Evolutionary conservation across 2,797 vertebrate species (phyloP), one percentile per base, ranked within the genome.

Genomic region (Hydrocynus forskahlii): DNA sequence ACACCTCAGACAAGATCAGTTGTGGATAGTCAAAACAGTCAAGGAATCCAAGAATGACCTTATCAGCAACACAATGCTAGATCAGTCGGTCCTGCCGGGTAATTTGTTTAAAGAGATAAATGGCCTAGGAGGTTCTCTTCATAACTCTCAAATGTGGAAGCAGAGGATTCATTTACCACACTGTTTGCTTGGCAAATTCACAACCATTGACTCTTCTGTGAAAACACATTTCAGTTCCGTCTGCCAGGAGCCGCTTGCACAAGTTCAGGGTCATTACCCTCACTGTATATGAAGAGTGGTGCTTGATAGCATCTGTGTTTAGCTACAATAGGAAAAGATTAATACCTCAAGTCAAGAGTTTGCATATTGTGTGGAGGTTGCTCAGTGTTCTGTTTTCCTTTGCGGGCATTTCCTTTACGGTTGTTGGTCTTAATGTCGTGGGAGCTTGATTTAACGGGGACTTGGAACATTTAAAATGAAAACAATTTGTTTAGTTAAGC

Each of bases 251-350:
- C 87, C 60, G 71, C 82, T 86, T 87, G 85, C 63, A 76, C 89
- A 68, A 73, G 90, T 89, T 92, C 88, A 89, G 92, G 91, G 90
- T 94, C 92, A 93, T 95, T 94, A 94, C 90, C 92, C 89, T 90
- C 88, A 63, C 91, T 85, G 89, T 87, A 88, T 89, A 89, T 87
- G 92, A 93, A 91, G 92, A 95, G 94, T 91, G 89, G 89, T 88
- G 87, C 90, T 89, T 88, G 90, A 92, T 94, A 93, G 90, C 88
- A 92, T 94, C 91, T 85, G 83, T 12, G 86, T 87, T 90, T 86
- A 90, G 91, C 88, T 83, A 88, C 89, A 91, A 91, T 88, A 86
- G 85, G 85, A 87, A 89, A 84, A 88, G 85, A 92, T 93, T 92
- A 94, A 93, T 88, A 83, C 89, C 83, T 81, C 74, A 83, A 89